Evolutionary conservation across 2,888 invertebrate genomes (phyloP).

Genomic region (Allygus modestus): DNA sequence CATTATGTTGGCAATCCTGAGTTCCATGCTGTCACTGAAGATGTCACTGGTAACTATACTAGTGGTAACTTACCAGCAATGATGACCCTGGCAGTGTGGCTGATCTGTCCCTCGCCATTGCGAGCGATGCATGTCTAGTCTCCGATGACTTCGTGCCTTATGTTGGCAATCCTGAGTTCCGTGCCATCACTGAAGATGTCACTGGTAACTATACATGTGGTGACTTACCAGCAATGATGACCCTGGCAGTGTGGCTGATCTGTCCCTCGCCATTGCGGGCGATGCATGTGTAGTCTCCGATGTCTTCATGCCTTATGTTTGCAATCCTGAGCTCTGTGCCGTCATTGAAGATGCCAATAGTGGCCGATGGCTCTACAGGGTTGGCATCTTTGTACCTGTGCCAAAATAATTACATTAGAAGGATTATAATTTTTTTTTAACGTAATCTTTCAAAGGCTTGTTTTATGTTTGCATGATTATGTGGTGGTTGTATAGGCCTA

Average conservation of each 20-base stretch:
- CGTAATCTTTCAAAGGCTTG: no score
- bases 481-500: no score
- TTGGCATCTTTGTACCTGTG: conserved; percentile 89
- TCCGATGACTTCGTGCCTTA: conserved; percentile 95
- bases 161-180: conserved; percentile 94
- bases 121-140: conserved; percentile 98
- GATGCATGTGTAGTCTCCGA: conserved; percentile 97
- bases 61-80: conserved; percentile 84
- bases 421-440: no score
- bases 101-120: conserved; percentile 97
- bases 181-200: conserved; percentile 85
- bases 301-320: conserved; percentile 95
- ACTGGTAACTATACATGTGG: no score
- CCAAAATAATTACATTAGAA: no score
- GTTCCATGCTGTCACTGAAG: conserved; percentile 90
- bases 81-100: conserved; percentile 96
- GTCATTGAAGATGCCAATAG: conserved; percentile 93
- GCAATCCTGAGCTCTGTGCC: conserved; percentile 96
- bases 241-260: conserved; percentile 96
- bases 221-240: conserved; percentile 90
- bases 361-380: conserved; percentile 92
- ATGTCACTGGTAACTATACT: no score
- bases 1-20: conserved; percentile 94
- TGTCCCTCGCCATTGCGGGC: conserved; percentile 97
- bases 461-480: no score